Evolutionary conservation across 2,888 invertebrate species (phyloP).

Genomic region (Saturnia japonica): DNA sequence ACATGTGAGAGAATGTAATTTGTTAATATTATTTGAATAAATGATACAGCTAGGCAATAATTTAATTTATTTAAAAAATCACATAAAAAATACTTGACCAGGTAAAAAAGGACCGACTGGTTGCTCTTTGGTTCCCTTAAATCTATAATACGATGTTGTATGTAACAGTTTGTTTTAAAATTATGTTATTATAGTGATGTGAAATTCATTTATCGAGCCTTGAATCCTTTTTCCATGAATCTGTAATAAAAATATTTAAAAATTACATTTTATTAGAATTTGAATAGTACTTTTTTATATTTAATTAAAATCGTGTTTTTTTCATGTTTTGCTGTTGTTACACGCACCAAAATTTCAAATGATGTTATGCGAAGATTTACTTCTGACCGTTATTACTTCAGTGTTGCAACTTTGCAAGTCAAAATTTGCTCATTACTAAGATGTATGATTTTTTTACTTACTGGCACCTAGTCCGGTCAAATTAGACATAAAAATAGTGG

Average conservation of each 20-base stretch:
- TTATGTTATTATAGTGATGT: background rate
- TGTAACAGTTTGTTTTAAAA: background rate
- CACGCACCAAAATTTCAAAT: too few relatives aligned
- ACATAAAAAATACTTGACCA: background rate
- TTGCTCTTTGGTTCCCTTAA: background rate
- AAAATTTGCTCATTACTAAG: too few relatives aligned
- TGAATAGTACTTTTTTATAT: too few relatives aligned
- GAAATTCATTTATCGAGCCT: constrained; percentile 25
- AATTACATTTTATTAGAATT: too few relatives aligned
- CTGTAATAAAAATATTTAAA: constrained; percentile 41
- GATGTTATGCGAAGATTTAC: too few relatives aligned
- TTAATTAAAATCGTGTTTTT: too few relatives aligned
- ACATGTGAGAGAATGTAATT: constrained; percentile 40
- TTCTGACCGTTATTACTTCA: too few relatives aligned
- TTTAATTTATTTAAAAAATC: background rate
- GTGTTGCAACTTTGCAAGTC: too few relatives aligned
- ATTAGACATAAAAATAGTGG: too few relatives aligned
- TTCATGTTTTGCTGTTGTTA: too few relatives aligned
- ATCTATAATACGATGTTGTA: background rate
- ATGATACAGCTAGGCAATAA: constrained; percentile 30
- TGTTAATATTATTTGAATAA: constrained; percentile 66
- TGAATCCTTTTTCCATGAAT: constrained; percentile 39
- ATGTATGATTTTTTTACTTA: too few relatives aligned
- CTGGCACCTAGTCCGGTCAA: too few relatives aligned
- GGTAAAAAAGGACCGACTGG: background rate